phyloP scores from a whole-genome alignment of 1,140 invertebrate species.

The Telenomus remus region DNA sequence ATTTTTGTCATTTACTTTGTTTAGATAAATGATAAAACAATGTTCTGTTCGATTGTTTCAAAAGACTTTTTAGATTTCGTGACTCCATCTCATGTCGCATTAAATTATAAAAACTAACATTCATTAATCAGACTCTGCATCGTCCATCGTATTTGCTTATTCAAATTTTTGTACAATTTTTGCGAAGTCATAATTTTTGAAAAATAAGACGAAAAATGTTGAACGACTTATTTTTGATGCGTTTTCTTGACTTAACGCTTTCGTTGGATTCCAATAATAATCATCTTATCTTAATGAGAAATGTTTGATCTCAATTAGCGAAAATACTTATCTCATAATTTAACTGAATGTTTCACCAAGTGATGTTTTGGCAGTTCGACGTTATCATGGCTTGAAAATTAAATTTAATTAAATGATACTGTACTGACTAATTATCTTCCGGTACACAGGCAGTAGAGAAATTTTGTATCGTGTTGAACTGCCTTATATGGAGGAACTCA shows the following conservation, averaged over 20 bases:
- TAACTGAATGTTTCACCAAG: not conserved
- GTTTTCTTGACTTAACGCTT: too few relatives aligned
- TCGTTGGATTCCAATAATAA: too few relatives aligned
- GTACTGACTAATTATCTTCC: slow-evolving; percentile 69
- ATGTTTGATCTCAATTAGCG: too few relatives aligned
- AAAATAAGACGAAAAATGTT: too few relatives aligned
- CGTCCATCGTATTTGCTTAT: not conserved
- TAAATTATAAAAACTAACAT: slow-evolving; percentile 45
- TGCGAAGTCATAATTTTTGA: too few relatives aligned
- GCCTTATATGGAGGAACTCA: slow-evolving; percentile 92
- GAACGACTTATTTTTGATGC: too few relatives aligned
- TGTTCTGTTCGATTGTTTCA: not conserved
- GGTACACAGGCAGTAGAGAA: slow-evolving; percentile 80
- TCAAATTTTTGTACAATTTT: too few relatives aligned
- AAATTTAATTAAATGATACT: slow-evolving; percentile 9
- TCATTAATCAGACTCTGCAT: slow-evolving; percentile 42
- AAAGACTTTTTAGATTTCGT: slow-evolving; percentile 15
- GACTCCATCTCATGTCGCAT: slow-evolving; percentile 31
- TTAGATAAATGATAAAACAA: too few relatives aligned
- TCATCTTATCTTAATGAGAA: too few relatives aligned
- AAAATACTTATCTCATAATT: not conserved
- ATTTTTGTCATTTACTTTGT: slow-evolving; percentile 41
- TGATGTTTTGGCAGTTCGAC: slow-evolving; percentile 11
- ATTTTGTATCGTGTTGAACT: slow-evolving; percentile 92
- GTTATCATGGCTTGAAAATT: slow-evolving; percentile 29